A percentile compares a stretch with the other conserved stretches of the same genome.
These are phyloP conservation scores for Lycaon pictus DNA, from an alignment of 2,113 vertebrate species.

Conservation along the genomic window DNA sequence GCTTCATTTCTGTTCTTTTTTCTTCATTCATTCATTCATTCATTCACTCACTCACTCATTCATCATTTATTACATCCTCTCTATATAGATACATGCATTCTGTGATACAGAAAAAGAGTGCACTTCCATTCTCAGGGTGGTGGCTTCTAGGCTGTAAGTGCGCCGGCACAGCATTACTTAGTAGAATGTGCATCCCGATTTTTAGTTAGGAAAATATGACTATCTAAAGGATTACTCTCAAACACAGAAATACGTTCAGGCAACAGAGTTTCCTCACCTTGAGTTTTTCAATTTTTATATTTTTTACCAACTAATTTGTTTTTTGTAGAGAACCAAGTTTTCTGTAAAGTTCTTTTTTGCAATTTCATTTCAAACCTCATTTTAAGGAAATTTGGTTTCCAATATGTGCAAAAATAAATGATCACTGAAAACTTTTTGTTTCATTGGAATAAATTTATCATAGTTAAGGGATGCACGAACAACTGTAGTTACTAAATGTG, in stretches of 20 bases:
- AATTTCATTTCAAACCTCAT: constrained; percentile 33
- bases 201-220: background rate
- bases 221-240: background rate
- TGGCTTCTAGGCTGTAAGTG: background rate
- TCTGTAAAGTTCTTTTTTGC: constrained; percentile 16
- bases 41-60: background rate
- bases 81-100: background rate
- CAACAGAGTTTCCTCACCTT: background rate
- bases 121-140: background rate
- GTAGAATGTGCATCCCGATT: background rate
- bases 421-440: background rate
- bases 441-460: background rate
- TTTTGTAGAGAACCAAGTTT: background rate
- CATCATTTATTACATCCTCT: background rate
- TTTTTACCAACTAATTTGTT: background rate
- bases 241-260: background rate
- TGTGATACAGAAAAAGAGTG: background rate
- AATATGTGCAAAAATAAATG: background rate
- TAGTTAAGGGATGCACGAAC: background rate
- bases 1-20: constrained; percentile 1
- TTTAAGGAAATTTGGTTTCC: constrained; percentile 22
- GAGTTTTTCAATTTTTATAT: constrained; percentile 21
- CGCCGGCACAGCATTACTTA: background rate
- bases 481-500: background rate
- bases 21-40: background rate